Evolutionary conservation across 2,113 vertebrate genomes (phyloP), one percentile per base, ranked within the genome.

Genomic region (Emydura subglobosa): DNA sequence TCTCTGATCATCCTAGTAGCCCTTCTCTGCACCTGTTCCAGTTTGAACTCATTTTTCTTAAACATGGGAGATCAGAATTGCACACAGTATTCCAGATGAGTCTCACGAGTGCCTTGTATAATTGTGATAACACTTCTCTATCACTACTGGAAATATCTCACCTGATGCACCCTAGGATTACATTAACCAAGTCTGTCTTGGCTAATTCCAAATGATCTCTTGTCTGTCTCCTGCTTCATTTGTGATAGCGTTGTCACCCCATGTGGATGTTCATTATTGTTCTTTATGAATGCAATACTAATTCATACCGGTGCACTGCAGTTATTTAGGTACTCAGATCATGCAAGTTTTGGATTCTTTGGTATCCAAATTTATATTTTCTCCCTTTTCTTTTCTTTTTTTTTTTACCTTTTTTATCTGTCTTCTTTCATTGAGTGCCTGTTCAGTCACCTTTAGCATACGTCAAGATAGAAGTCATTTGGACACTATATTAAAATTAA

Each of bases 141-240:
- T 72, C 7, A 2, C 65, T 72, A 72, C 10, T 21, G n/a, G 65
- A 72, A 72, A 72, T 39, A 72, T 39, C 16, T 72, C n/a, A n/a
- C 65, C 65, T 72, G 17, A 10, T 39, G 17, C n/a, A 72, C 21
- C 65, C n/a, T 72, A 39, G 9, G 65, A 34, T 72, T 72, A n/a
- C 19, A 10, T 39, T 72, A 39, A 72, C 19, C 17, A 89, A 95
- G 82, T 82, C 49, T 54, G 53, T 61, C 78, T 80, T 94, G 85
- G 55, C 44, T 84, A 94, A 94, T 91, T 96, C 82, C 80, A 86
- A 85, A 91, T n/a, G 34, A 39, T 95, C 72, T 87, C 87, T 82
- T 95, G 82, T 90, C 86, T 57, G 10, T 89, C 59, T 93, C 51
- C 29, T 50, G 2, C 55, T 89, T 87, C 31, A 72, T 87, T 89